phyloP scores from a whole-genome alignment of 1,140 invertebrate species.

The Drosophila ananassae region DNA sequence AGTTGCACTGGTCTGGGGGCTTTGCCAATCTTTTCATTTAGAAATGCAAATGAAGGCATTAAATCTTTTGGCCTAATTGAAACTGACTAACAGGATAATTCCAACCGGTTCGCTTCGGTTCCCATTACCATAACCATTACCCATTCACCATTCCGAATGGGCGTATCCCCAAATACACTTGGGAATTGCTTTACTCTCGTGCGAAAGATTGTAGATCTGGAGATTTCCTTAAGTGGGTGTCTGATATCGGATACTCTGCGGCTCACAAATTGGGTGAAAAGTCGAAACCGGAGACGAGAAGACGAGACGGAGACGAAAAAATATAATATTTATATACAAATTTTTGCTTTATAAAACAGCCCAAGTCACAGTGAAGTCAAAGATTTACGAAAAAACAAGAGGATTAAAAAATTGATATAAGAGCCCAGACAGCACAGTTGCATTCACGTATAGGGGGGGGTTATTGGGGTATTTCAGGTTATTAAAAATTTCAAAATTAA shows the following conservation, averaged over 20 bases:
- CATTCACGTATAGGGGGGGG: too few relatives aligned
- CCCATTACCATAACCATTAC: not conserved
- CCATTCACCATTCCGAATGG: not conserved
- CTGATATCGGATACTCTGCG: conserved; percentile 29
- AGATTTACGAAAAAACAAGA: too few relatives aligned
- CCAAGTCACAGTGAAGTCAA: too few relatives aligned
- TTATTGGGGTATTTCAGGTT: too few relatives aligned
- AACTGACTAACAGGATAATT: conserved; percentile 77
- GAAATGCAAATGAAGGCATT: conserved; percentile 80
- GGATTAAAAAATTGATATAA: too few relatives aligned
- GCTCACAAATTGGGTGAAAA: conserved; percentile 61
- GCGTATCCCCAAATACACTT: conserved; percentile 33
- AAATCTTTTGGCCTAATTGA: conserved; percentile 74
- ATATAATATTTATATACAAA: not conserved
- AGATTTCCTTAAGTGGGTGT: conserved; percentile 32
- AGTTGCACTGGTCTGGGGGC: conserved; percentile 66
- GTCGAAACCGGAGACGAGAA: conserved; percentile 38
- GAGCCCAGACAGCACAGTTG: too few relatives aligned
- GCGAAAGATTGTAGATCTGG: conserved; percentile 3
- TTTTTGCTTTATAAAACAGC: too few relatives aligned
- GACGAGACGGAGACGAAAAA: conserved; percentile 12
- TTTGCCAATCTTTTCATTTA: conserved; percentile 65
- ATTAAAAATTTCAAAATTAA: too few relatives aligned
- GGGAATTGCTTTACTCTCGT: conserved; percentile 30
- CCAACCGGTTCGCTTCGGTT: conserved; percentile 31